Conservation (phyloP, 2,797 vertebrate genomes). For the Cynodonichthys magdalenae region DNA sequence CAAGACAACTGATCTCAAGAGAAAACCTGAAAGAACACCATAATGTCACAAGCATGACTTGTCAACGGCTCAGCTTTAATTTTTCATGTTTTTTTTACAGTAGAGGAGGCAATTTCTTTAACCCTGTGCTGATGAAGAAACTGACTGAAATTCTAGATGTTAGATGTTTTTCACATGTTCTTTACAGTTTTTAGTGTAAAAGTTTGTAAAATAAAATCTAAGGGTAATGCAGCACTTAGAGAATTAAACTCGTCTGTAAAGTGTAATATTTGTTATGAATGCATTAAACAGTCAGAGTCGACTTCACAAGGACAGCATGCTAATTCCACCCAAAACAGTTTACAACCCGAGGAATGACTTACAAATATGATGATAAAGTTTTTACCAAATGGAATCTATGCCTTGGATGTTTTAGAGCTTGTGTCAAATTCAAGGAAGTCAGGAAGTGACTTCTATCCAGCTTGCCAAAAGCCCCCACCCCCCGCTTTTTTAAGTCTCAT, state of each 20-base stretch:
- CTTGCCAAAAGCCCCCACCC: no score
- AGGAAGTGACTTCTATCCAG: no score
- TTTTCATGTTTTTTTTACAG: neutral
- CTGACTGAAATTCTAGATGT: neutral
- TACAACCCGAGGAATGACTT: neutral
- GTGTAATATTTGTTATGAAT: no score
- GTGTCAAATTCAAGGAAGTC: no score
- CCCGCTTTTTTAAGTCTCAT: no score
- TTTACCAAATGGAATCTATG: conserved; percentile 7
- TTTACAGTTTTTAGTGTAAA: neutral
- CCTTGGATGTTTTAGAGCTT: neutral
- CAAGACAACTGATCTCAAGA: conserved; percentile 6
- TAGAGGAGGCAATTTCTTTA: neutral
- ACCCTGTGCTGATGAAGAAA: neutral
- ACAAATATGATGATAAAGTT: conserved; percentile 4
- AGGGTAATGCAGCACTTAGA: no score
- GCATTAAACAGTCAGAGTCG: no score
- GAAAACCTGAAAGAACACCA: conserved; percentile 5
- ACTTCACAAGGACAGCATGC: no score
- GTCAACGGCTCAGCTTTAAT: conserved; percentile 1
- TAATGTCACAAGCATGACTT: conserved; percentile 9
- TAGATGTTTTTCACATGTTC: neutral
- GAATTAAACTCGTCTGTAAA: no score
- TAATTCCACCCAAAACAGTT: neutral
- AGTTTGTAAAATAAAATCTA: neutral